These are phyloP conservation scores for Watersipora subatra DNA, from an alignment of 1,140 invertebrate species.

Conservation along the genomic window DNA sequence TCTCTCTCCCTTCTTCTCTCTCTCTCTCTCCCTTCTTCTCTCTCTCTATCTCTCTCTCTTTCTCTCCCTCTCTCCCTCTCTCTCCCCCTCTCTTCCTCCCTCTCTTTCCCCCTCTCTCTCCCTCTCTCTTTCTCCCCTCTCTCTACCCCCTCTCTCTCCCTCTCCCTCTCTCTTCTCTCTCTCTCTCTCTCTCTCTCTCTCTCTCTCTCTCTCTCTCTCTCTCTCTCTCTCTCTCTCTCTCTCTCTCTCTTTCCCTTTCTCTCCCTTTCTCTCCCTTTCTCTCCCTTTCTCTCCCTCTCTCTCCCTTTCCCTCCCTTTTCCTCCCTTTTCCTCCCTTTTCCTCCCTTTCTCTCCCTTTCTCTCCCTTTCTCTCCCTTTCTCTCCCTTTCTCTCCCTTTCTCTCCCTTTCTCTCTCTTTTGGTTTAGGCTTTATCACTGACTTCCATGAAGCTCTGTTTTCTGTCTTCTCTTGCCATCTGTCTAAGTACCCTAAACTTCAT, in stretches of 20 bases:
- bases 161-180: not conserved
- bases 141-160: too few species aligned
- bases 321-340: not conserved
- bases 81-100: too few species aligned
- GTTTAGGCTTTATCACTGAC: too few species aligned
- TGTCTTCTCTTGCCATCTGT: not conserved
- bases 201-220: not conserved
- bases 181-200: constrained; percentile 2
- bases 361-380: not conserved
- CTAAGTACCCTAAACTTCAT: not conserved
- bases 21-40: too few species aligned
- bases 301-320: not conserved
- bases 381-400: not conserved
- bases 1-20: too few species aligned
- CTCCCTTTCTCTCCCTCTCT: not conserved
- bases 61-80: too few species aligned
- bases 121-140: constrained; percentile 5
- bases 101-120: constrained; percentile 1
- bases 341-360: not conserved
- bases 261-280: not conserved
- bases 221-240: not conserved
- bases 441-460: too few species aligned
- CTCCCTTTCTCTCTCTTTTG: not conserved
- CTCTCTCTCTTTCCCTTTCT: not conserved
- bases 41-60: too few species aligned